Conservation (phyloP, 2,888 invertebrate species). For the Eupithecia inturbata region DNA sequence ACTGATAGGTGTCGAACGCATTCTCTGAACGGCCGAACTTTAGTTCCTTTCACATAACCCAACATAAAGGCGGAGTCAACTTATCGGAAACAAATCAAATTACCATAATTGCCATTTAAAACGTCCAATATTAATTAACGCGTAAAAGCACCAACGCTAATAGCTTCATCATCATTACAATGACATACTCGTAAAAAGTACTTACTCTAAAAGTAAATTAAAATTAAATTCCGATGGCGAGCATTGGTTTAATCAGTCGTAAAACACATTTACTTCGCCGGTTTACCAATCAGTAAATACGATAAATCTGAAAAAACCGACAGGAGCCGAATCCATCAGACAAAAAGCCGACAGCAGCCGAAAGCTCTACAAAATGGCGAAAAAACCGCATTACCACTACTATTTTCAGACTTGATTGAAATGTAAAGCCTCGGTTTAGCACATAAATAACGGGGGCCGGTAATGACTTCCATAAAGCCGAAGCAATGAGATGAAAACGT, state of each 20-base stretch:
- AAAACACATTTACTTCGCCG: slow-evolving; percentile 22
- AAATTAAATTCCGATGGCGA: slow-evolving; percentile 20
- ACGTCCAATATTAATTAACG: slow-evolving; percentile 8
- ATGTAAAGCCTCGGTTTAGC: slow-evolving; percentile 68
- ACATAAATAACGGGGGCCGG: slow-evolving; percentile 74
- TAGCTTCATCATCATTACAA: slow-evolving; percentile 28
- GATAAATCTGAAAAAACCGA: neutral
- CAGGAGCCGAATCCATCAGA: neutral
- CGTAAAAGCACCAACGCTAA: slow-evolving; percentile 18
- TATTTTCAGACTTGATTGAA: slow-evolving; percentile 70
- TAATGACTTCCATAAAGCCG: slow-evolving; percentile 76
- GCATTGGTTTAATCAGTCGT: slow-evolving; percentile 23
- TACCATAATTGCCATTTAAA: neutral
- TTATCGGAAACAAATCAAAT: neutral
- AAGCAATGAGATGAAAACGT: slow-evolving; percentile 75
- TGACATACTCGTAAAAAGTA: slow-evolving; percentile 18
- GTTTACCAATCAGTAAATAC: slow-evolving; percentile 19
- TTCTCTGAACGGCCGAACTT: too few species aligned
- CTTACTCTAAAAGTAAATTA: slow-evolving; percentile 26
- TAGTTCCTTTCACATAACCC: too few species aligned
- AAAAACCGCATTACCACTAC: slow-evolving; percentile 38
- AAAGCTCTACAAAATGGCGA: slow-evolving; percentile 4
- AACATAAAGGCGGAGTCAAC: neutral
- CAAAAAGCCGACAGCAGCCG: neutral
- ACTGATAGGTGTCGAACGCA: too few species aligned